Evolutionary conservation across 2,113 vertebrate species (phyloP), one percentile per base, ranked within the genome.

Genomic region (Coregonus clupeaformis): DNA sequence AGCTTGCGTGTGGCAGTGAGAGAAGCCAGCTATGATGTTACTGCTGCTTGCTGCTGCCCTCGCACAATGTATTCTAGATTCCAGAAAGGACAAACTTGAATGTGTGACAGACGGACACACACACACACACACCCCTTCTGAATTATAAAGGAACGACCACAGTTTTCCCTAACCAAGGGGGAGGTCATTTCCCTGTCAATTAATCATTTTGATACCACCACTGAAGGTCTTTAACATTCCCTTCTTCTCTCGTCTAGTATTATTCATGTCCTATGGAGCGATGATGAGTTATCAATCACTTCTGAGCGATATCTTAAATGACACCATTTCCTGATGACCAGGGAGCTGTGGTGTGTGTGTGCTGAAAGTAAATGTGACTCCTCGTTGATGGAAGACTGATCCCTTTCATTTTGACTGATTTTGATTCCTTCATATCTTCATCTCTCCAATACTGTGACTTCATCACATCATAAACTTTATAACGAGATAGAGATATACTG

Each of bases 291-390:
- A 62, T 55, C 63, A 30, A 75, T 74, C 81, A 74, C 62, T 67
- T 57, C 71, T 0, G 70, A 64, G 25, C 66, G 55, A 69, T 72
- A 49, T 76, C 69, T 16, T 65, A 29, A 80, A 86, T 81, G 72
- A 79, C 72, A 76, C 74, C 3, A 63, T 77, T 83, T 76, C 67
- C 72, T 57, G 80, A 83, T 76, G 79, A 76, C 77, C 71, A 20
- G 63, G 75, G 69, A 49, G 24, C 62, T 64, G 25, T 64, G 11
- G 30, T 32, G 30, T 32, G 30, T 32, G 5, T 32, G 30, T 32
- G 30, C 52, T 65, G 73, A 65, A 83, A 42, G 22, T 79, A 74
- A 88, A 84, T 82, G 65, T 80, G 57, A 16, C 57, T 20, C 52
- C 18, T 16, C 57, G 81, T 70, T 14, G 68, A 75, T 30, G 69